Base-by-base conservation (phyloP, 2,797 vertebrate species). In the Florisuga fusca region DNA sequence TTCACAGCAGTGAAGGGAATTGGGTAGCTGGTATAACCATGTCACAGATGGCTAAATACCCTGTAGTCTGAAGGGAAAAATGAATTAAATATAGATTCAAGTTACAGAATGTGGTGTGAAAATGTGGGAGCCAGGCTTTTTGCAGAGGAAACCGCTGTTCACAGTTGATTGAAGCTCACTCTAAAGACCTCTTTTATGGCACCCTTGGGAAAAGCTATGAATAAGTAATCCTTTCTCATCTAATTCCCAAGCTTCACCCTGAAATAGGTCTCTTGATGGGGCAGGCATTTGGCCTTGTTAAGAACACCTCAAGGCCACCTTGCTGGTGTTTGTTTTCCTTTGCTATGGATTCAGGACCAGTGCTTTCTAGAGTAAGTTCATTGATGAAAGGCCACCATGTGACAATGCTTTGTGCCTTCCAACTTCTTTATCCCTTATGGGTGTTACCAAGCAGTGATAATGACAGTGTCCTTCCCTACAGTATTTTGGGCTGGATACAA, bases 21-120 rank as follows among this genome's bases (percentile, higher is more conserved):
- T 77, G 79, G 55, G 80, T 93, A 88, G 68, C 63, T 81, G 55
- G 50, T 84, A 77, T 67, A 91, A 51, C 85, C 71, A 66, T 90
- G 91, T 93, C 87, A 95, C 83, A 90, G 90, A 93, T 96, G 79
- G 84, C 84, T 95, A 68, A 94, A 88, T 93, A 71, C 81, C 69
- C 64, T 88, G 58, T 77, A 75, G 83, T 95, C 92, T 90, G 51
- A 87, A 80, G 77, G 67, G 92, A 58, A 94, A 74, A 94, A 93
- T 95, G 46, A 95, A 91, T 69, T 93, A 95, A 82, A 84, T 66
- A 80, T 84, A 83, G 55, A 63, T 92, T 95, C 75, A 69, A 72
- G 43, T 91, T 89, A n/a, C 79, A 85, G 64, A 94, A 87, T 51
- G 25, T 84, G 51, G 33, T 92, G 72, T 10, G 41, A 93, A 95